These are phyloP conservation scores for Erannis defoliaria DNA, from an alignment of 2,888 invertebrate species.

Conservation along the genomic window DNA sequence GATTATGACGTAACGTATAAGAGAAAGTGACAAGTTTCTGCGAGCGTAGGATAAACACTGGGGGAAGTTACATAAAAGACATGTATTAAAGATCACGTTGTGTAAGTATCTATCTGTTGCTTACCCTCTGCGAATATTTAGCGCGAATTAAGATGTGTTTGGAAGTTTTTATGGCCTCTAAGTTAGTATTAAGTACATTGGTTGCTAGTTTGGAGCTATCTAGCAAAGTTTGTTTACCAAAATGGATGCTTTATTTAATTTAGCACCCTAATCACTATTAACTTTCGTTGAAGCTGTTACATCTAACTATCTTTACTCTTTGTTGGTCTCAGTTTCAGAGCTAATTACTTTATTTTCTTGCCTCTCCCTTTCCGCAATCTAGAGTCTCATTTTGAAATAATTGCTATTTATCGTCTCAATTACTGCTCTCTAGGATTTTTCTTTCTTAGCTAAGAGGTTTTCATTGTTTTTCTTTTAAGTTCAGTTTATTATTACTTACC, in stretches of 20 bases:
- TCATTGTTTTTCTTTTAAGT: conserved; percentile 8
- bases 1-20: conserved; percentile 37
- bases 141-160: conserved; percentile 3
- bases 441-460: conserved; percentile 8
- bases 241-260: conserved; percentile 23
- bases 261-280: conserved; percentile 12
- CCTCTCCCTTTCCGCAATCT: conserved; percentile 21
- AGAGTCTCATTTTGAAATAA: conserved; percentile 28
- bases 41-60: conserved; percentile 21
- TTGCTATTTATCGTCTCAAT: conserved; percentile 30
- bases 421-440: conserved; percentile 16
- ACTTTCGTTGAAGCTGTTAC: conserved; percentile 6
- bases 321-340: conserved; percentile 13
- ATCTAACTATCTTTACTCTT: conserved; percentile 8
- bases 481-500: conserved; percentile 74
- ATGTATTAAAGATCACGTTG: conserved; percentile 22
- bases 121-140: conserved; percentile 12
- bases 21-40: conserved; percentile 35
- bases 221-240: conserved; percentile 12
- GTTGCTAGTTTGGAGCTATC: conserved; percentile 3
- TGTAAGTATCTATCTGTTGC: conserved; percentile 21
- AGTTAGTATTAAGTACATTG: conserved; percentile 27
- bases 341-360: conserved; percentile 28
- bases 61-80: conserved; percentile 19
- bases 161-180: conserved; percentile 17